phyloP scores from a whole-genome alignment of 1,140 invertebrate genomes.

The Neelides sp. region DNA sequence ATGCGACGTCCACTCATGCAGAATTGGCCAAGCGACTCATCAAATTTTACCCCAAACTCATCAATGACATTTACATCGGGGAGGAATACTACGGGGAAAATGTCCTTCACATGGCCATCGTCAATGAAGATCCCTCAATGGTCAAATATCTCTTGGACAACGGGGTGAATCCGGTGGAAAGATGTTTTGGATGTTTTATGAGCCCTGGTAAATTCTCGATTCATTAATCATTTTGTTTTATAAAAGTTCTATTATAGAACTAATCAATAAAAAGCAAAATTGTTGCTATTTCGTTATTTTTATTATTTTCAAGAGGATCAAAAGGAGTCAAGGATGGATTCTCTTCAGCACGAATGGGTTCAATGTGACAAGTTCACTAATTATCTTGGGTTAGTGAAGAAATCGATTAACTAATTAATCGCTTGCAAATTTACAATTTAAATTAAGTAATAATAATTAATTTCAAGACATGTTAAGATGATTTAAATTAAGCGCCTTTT shows the following conservation, averaged over 20 bases:
- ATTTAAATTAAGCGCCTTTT: too few species aligned
- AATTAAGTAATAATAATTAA: too few species aligned
- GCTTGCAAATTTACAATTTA: too few species aligned
- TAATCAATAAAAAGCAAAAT: too few species aligned
- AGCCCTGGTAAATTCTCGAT: too few species aligned
- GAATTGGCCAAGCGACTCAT: slow-evolving; percentile 83
- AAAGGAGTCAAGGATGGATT: slow-evolving; percentile 74
- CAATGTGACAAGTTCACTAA: slow-evolving; percentile 72
- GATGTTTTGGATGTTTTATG: slow-evolving; percentile 92
- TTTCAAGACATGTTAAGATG: too few species aligned
- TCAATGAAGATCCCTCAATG: slow-evolving; percentile 94
- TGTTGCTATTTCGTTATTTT: too few species aligned
- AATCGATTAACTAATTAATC: too few species aligned
- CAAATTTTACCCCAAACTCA: slow-evolving; percentile 81
- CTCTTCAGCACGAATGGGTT: slow-evolving; percentile 82
- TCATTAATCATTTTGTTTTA: too few species aligned
- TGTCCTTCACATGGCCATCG: slow-evolving; percentile 88
- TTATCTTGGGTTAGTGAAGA: slow-evolving; percentile 78
- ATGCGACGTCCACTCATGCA: slow-evolving; percentile 79
- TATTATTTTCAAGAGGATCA: slow-evolving; percentile 95
- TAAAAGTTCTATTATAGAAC: too few species aligned
- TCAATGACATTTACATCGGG: slow-evolving; percentile 86
- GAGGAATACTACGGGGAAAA: slow-evolving; percentile 94
- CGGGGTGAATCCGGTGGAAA: slow-evolving; percentile 75
- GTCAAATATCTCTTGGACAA: slow-evolving; percentile 86